Conservation (phyloP, 1,140 invertebrate genomes). For the Drosophila pseudoobscura region DNA sequence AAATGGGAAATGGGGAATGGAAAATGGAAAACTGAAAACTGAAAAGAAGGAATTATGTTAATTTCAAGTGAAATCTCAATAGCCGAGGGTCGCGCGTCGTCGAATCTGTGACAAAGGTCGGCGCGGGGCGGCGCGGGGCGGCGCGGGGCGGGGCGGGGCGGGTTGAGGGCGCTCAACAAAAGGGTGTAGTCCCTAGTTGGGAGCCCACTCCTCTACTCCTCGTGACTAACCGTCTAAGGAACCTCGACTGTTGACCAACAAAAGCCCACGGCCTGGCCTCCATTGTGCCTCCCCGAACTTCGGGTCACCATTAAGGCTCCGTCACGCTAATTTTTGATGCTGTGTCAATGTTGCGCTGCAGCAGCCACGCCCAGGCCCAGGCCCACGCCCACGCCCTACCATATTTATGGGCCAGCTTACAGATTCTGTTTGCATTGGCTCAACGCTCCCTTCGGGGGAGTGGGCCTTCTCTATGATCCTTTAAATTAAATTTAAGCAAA, state of each 20-base stretch:
- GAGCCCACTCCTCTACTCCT: slow-evolving; percentile 34
- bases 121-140: no score
- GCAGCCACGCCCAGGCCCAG: slow-evolving; percentile 48
- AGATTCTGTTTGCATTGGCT: slow-evolving; percentile 47
- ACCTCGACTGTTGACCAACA: slow-evolving; percentile 43
- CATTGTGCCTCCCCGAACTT: slow-evolving; percentile 1
- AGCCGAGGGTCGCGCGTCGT: slow-evolving; percentile 27
- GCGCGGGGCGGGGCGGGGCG: no score
- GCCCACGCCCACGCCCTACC: not conserved
- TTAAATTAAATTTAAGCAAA: slow-evolving; percentile 61
- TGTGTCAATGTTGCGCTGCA: slow-evolving; percentile 45
- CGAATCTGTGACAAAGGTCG: slow-evolving; percentile 64
- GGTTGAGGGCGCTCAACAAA: slow-evolving; percentile 9
- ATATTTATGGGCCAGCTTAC: no score
- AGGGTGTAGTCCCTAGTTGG: not conserved
- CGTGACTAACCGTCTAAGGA: slow-evolving; percentile 63
- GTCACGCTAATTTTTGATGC: slow-evolving; percentile 69
- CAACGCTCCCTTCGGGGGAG: not conserved
- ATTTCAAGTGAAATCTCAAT: slow-evolving; percentile 69
- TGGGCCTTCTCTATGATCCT: slow-evolving; percentile 7
- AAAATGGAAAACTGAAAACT: slow-evolving; percentile 15
- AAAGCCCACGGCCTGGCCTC: not conserved
- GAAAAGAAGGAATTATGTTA: slow-evolving; percentile 77
- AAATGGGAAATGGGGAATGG: slow-evolving; percentile 1
- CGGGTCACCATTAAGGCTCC: slow-evolving; percentile 56